Evolutionary conservation across 2,797 vertebrate species (phyloP).

Genomic region (Sphaeramia orbicularis): DNA sequence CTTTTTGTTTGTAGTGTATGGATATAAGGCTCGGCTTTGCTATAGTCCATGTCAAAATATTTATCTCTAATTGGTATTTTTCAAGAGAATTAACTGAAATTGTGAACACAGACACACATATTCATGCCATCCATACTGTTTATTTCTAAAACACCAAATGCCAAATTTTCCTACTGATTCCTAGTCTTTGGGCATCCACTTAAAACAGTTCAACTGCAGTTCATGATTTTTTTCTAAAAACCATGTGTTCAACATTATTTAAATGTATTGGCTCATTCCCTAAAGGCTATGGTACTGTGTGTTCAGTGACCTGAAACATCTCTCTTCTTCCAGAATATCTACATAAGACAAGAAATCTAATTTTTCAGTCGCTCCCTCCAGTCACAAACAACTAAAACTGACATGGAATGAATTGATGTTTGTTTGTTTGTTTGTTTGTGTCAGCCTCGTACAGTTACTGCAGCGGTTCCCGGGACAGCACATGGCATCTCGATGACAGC

Average conservation of each 20-base stretch:
- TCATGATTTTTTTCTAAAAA: slow-evolving; percentile 36
- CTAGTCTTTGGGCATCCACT: slow-evolving; percentile 32
- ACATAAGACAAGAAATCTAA: slow-evolving; percentile 25
- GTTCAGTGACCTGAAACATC: slow-evolving; percentile 24
- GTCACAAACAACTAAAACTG: slow-evolving; percentile 4
- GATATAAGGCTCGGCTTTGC: no score
- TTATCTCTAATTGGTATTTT: neutral
- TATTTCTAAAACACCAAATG: slow-evolving; percentile 1
- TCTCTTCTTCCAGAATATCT: slow-evolving; percentile 42
- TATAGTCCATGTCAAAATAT: neutral
- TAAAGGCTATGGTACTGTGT: slow-evolving; percentile 22
- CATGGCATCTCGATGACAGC: slow-evolving; percentile 96
- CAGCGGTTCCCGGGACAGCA: slow-evolving; percentile 96
- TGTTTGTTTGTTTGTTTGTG: neutral
- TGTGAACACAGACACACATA: neutral
- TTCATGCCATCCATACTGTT: neutral
- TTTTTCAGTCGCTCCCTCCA: neutral
- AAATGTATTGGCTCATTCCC: slow-evolving; percentile 36
- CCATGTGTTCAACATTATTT: slow-evolving; percentile 61
- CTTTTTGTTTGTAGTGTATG: no score
- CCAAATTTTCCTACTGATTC: slow-evolving; percentile 23
- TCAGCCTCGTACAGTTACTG: slow-evolving; percentile 89
- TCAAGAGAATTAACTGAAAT: neutral
- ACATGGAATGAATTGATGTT: neutral
- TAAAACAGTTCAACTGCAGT: slow-evolving; percentile 25